These are phyloP conservation scores for Brachynemurus nebulosus DNA, from an alignment of 2,888 invertebrate genomes.

Conservation along the genomic window DNA sequence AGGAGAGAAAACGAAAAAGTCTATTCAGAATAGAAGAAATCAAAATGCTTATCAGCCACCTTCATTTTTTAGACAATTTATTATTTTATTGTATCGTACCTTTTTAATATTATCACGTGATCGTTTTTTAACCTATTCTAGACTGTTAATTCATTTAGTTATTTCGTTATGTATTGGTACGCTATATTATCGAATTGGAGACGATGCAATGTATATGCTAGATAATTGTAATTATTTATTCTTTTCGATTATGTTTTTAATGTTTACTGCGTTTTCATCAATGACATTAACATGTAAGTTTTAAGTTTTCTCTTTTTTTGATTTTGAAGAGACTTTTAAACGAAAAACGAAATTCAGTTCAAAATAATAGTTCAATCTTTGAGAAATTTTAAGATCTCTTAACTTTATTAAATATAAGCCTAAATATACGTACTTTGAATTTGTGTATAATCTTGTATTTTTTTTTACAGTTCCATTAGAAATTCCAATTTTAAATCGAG, in stretches of 20 bases:
- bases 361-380: not conserved
- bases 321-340: too few species aligned
- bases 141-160: conserved; percentile 61
- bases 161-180: conserved; percentile 73
- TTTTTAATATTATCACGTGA: conserved; percentile 53
- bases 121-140: conserved; percentile 58
- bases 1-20: conserved; percentile 14
- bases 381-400: too few species aligned
- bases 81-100: conserved; percentile 46
- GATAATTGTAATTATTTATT: conserved; percentile 83
- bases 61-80: conserved; percentile 41
- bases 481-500: conserved; percentile 63
- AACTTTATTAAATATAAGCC: too few species aligned
- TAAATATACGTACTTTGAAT: too few species aligned
- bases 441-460: conserved; percentile 5
- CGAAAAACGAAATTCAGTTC: not conserved
- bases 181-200: conserved; percentile 76
- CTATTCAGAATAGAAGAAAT: conserved; percentile 14
- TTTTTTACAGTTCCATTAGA: conserved; percentile 61
- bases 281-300: conserved; percentile 81
- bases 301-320: too few species aligned
- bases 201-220: conserved; percentile 64
- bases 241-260: conserved; percentile 85
- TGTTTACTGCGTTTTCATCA: conserved; percentile 88
- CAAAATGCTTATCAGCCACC: conserved; percentile 37